Base-by-base conservation (phyloP, 2,888 invertebrate species). In the Dichetophora obliterata region DNA sequence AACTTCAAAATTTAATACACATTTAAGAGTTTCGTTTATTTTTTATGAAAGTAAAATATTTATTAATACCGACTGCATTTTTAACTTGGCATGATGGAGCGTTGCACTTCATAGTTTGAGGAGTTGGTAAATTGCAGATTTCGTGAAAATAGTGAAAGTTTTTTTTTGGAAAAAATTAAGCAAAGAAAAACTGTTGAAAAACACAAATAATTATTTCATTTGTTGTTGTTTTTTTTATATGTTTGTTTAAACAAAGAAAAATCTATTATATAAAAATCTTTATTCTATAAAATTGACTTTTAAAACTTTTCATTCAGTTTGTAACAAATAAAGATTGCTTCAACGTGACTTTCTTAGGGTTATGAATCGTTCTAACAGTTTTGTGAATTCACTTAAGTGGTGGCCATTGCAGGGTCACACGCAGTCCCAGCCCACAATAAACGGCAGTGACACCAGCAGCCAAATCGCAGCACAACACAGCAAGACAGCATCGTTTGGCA, bases 401-500 rank as follows among this genome's bases (percentile, higher is more conserved):
- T 89, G 89, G 89, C 88, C 88, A 34, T 80, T 85, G 71, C 88
- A 88, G 83, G 83, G 86, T 75, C 80, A 82, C 48, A 79, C 84
- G 68, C 31, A 82, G 81, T 80, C 80, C 61, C 81, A 81, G 52
- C 75, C 75, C 31, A 75, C 75, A 68, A 78, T 77, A 79, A 78
- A 75, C 65, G 77, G 77, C 71, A 80, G 82, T 57, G 80, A 80
- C 71, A 81, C 76, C 70, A 82, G 78, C 43, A 81, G 79, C 73
- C 79, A 79, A 31, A 84, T 83, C 31, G 81, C 80, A 82, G 82
- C 80, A 71, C 77, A 75, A 9, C 65, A 63, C 48, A 78, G 78
- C 52, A 81, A 81, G 68, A 77, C 78, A 43, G 78, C 91, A 83
- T 90, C 90, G 79, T 92, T 92, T 87, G 92, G 92, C 79, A 93